phyloP scores from a whole-genome alignment of 2,888 invertebrate species.

The Aleiodes testaceus region DNA sequence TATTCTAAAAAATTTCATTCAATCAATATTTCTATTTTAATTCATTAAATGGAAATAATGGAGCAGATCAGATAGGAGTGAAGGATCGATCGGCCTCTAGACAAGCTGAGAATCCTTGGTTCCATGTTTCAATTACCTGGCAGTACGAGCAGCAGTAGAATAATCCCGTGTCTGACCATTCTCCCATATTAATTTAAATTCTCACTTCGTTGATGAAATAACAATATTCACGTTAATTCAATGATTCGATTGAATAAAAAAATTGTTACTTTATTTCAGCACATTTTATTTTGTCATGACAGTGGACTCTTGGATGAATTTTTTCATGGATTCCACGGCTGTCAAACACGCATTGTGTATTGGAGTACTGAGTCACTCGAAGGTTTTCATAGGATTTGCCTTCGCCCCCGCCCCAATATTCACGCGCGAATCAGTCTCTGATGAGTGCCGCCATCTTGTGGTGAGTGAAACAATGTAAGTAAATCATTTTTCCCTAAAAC shows the following conservation, averaged over 20 bases:
- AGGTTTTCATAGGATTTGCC: background rate
- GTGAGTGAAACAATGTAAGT: no score
- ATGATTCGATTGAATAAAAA: no score
- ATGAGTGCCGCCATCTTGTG: background rate
- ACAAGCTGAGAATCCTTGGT: slow-evolving; percentile 25
- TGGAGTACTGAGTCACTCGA: slow-evolving; percentile 22
- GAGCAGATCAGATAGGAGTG: slow-evolving; percentile 9
- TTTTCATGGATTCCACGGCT: slow-evolving; percentile 47
- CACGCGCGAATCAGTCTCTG: slow-evolving; percentile 3
- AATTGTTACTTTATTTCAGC: background rate
- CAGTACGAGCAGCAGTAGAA: slow-evolving; percentile 67
- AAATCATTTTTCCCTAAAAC: no score
- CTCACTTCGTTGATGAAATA: background rate
- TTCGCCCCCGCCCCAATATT: slow-evolving; percentile 19
- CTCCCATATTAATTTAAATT: slow-evolving; percentile 67
- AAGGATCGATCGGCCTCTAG: slow-evolving; percentile 43
- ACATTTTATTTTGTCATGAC: no score
- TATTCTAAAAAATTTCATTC: background rate
- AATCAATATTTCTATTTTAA: background rate
- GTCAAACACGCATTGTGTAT: slow-evolving; percentile 60
- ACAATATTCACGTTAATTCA: no score
- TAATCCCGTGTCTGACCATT: slow-evolving; percentile 66
- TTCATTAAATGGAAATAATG: background rate
- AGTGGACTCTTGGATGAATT: background rate
- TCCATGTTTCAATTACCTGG: slow-evolving; percentile 60